phyloP scores from a whole-genome alignment of 2,113 vertebrate species.

The Struthidea cinerea region DNA sequence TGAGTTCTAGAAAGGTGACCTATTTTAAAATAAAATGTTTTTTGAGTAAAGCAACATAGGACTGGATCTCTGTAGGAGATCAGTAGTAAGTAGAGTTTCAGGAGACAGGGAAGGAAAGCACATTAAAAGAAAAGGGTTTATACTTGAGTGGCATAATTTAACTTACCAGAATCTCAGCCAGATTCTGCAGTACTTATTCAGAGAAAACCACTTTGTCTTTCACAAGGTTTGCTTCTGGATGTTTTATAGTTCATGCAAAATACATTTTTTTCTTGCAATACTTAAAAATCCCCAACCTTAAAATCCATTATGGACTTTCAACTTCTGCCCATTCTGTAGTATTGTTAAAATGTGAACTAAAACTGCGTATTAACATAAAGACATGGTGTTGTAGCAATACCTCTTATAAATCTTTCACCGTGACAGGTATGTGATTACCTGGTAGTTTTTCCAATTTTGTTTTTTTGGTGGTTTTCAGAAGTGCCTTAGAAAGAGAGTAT shows the following conservation, averaged over 20 bases:
- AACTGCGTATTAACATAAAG: background rate
- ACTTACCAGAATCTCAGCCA: background rate
- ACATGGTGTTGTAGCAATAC: background rate
- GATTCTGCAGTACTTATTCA: background rate
- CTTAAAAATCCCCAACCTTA: background rate
- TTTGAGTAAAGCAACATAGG: background rate
- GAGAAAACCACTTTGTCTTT: background rate
- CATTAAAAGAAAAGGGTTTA: background rate
- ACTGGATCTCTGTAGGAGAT: background rate
- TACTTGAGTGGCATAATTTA: background rate
- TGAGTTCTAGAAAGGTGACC: background rate
- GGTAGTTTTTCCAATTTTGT: background rate
- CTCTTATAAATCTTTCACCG: background rate
- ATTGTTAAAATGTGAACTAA: background rate
- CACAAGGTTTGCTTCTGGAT: background rate
- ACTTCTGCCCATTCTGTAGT: background rate
- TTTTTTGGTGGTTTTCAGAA: background rate
- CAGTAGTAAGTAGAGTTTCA: background rate
- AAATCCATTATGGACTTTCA: background rate
- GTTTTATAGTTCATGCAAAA: background rate
- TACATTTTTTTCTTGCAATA: background rate
- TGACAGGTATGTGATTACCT: background rate
- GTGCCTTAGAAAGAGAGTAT: background rate
- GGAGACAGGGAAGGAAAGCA: background rate
- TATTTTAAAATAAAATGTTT: background rate